Conservation (phyloP, 2,113 vertebrate genomes). For the Periophthalmus modestus region DNA sequence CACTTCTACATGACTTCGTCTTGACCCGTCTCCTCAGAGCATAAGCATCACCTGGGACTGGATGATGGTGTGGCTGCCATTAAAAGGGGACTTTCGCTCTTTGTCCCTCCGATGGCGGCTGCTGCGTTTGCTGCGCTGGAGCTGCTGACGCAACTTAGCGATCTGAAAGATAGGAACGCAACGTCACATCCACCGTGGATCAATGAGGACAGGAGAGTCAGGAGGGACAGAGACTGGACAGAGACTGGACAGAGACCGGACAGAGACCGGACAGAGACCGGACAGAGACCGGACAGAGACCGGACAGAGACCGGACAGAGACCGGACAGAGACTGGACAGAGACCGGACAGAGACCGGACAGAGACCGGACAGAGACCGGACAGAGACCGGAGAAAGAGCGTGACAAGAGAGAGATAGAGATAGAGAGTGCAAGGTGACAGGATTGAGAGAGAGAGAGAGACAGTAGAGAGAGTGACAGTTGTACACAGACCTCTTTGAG, state of each 20-base stretch:
- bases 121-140: slow-evolving; percentile 98
- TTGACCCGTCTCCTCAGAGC: neutral
- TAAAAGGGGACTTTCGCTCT: slow-evolving; percentile 96
- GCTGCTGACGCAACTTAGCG: slow-evolving; percentile 95
- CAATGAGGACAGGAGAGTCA: neutral
- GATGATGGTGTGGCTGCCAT: slow-evolving; percentile 96
- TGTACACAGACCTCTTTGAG: slow-evolving; percentile 91
- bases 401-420: neutral
- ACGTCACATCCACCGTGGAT: neutral
- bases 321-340: too few relatives aligned
- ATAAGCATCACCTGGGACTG: slow-evolving; percentile 87
- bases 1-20: too few relatives aligned
- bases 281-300: neutral
- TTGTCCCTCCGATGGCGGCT: slow-evolving; percentile 97
- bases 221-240: too few relatives aligned
- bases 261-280: too few relatives aligned
- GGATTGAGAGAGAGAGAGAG: neutral
- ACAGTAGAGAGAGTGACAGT: neutral
- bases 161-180: slow-evolving; percentile 77
- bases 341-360: too few relatives aligned
- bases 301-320: too few relatives aligned
- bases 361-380: too few relatives aligned
- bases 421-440: too few relatives aligned
- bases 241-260: too few relatives aligned
- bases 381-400: neutral